A percentile compares a stretch with the other conserved stretches of the same genome.
Conservation (phyloP, 35 echinoderm and acorn worm genomes). For the Apostichopus japonicus region DNA sequence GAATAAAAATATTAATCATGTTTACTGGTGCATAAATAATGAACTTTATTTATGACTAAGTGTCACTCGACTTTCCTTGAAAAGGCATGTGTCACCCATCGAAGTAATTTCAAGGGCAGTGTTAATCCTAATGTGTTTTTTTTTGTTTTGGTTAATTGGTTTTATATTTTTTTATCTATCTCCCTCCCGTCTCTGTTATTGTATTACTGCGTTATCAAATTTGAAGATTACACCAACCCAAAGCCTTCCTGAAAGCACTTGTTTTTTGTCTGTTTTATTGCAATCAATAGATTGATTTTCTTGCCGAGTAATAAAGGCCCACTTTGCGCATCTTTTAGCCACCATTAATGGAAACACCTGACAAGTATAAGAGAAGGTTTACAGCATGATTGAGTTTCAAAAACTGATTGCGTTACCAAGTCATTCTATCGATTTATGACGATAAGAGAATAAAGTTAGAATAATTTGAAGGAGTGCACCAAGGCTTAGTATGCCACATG, state of each 20-base stretch:
- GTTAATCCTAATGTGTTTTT: background rate
- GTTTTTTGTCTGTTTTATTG: slow-evolving; percentile 42
- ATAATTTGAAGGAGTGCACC: slow-evolving; percentile 41
- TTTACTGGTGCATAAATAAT: no score
- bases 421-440: slow-evolving; percentile 33
- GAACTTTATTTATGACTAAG: background rate
- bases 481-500: slow-evolving; percentile 41
- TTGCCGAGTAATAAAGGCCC: slow-evolving; percentile 9
- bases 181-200: background rate
- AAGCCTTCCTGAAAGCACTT: slow-evolving; percentile 14
- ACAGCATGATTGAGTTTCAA: slow-evolving; percentile 26
- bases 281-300: slow-evolving; percentile 51
- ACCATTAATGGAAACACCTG: slow-evolving; percentile 52
- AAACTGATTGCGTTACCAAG: slow-evolving; percentile 41
- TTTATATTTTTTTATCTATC: no score
- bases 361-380: slow-evolving; percentile 42
- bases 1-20: no score
- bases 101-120: slow-evolving; percentile 22
- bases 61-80: background rate
- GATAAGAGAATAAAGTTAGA: slow-evolving; percentile 38
- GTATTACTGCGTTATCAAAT: slow-evolving; percentile 9
- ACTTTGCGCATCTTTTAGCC: slow-evolving; percentile 34
- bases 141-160: background rate
- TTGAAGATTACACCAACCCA: slow-evolving; percentile 27
- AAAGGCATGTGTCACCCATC: background rate